phyloP scores from a whole-genome alignment of 2,888 invertebrate species.

The Uropetala carovei region DNA sequence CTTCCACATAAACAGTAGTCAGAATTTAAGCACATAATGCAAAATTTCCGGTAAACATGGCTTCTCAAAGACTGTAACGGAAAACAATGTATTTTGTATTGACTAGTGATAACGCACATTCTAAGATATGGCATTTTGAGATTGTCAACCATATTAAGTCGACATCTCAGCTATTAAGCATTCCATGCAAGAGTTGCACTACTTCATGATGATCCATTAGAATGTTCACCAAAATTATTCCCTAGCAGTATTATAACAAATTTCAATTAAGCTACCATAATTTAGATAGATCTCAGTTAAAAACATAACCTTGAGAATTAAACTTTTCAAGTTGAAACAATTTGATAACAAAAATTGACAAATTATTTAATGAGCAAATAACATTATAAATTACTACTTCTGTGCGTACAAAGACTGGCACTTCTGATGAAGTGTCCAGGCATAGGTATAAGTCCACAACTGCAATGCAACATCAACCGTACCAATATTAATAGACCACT shows the following conservation, averaged over 20 bases:
- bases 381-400: neutral
- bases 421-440: neutral
- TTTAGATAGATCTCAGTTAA: neutral
- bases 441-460: neutral
- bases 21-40: neutral
- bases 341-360: neutral
- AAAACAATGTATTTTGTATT: neutral
- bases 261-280: neutral
- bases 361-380: neutral
- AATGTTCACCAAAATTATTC: neutral
- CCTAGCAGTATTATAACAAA: neutral
- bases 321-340: neutral
- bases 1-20: neutral
- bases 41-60: neutral
- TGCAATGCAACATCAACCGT: neutral
- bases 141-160: neutral
- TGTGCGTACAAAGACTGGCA: conserved; percentile 30
- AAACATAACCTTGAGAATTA: too few relatives aligned
- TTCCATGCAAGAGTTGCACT: neutral
- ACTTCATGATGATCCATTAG: neutral
- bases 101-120: neutral
- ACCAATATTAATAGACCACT: conserved; percentile 2
- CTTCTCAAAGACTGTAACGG: neutral
- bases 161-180: neutral
- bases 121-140: neutral